Conservation (phyloP, 1,140 invertebrate species). For the Ganaspis sp. region DNA sequence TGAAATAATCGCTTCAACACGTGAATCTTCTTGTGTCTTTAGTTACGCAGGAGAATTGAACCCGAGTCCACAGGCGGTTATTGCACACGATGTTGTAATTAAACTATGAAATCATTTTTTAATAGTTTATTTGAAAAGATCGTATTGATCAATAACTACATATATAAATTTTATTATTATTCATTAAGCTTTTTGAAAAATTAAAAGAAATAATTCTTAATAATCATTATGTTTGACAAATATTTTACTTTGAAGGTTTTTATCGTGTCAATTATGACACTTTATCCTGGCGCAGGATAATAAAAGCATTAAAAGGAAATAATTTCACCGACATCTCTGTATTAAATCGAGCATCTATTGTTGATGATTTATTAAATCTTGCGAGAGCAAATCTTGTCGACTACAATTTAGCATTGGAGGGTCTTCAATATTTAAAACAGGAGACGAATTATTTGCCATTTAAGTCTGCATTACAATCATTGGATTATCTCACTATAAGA, state of each 20-base stretch:
- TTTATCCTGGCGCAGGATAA: slow-evolving; percentile 75
- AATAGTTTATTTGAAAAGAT: too few species aligned
- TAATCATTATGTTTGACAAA: too few species aligned
- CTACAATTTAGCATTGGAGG: slow-evolving; percentile 81
- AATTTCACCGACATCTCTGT: slow-evolving; percentile 74
- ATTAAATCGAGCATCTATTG: slow-evolving; percentile 80
- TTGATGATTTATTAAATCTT: slow-evolving; percentile 80
- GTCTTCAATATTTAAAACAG: slow-evolving; percentile 73
- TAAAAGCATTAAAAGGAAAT: slow-evolving; percentile 71
- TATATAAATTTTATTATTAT: too few species aligned
- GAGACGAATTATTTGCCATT: slow-evolving; percentile 78
- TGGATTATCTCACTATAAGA: slow-evolving; percentile 71
- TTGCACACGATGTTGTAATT: too few species aligned
- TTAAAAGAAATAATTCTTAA: too few species aligned
- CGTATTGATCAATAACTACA: too few species aligned
- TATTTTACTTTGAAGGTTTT: slow-evolving; percentile 74
- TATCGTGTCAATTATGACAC: slow-evolving; percentile 82
- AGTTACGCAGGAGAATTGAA: too few species aligned
- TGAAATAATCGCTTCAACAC: too few species aligned
- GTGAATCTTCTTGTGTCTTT: too few species aligned
- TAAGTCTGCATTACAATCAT: slow-evolving; percentile 68
- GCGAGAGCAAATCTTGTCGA: slow-evolving; percentile 79
- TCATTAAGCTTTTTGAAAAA: slow-evolving; percentile 24
- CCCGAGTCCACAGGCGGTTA: too few species aligned
- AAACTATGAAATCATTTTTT: too few species aligned